Evolutionary conservation across 2,888 invertebrate species (phyloP).

Genomic region (Pollenia griseotomentosa): DNA sequence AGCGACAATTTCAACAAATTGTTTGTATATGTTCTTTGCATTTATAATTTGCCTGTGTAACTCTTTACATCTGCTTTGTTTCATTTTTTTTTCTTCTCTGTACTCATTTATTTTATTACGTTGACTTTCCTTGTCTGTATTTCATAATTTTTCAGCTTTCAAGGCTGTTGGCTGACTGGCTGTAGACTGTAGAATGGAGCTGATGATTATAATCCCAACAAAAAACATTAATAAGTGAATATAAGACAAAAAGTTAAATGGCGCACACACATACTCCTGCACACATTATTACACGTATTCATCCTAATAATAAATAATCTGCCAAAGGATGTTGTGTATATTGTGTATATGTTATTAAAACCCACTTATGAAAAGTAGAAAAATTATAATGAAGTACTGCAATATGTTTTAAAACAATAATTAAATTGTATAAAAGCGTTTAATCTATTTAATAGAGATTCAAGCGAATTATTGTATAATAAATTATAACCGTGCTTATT

Average conservation of each 20-base stretch:
- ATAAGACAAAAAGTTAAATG: conserved; percentile 5
- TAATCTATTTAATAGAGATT: conserved; percentile 42
- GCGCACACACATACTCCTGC: neutral
- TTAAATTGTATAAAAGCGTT: conserved; percentile 30
- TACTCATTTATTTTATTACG: conserved; percentile 1
- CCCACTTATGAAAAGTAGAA: conserved; percentile 4
- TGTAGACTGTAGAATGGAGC: conserved; percentile 41
- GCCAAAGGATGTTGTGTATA: too few species aligned
- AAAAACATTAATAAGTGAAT: conserved; percentile 64
- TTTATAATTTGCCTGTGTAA: conserved; percentile 65
- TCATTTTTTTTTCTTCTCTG: neutral
- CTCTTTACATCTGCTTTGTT: conserved; percentile 31
- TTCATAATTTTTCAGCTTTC: neutral
- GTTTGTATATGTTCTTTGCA: conserved; percentile 62
- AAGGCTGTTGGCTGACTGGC: neutral
- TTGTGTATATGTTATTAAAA: conserved; percentile 7
- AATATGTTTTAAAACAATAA: conserved; percentile 59
- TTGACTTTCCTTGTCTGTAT: neutral
- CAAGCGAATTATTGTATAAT: conserved; percentile 31
- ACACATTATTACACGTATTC: neutral
- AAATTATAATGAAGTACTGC: conserved; percentile 31
- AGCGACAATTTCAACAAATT: conserved; percentile 69
- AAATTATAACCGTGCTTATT: too few species aligned
- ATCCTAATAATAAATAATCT: neutral
- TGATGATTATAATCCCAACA: conserved; percentile 66